Evolutionary conservation across 2,797 vertebrate genomes (phyloP).

Genomic region (Rousettus madagascariensis): DNA sequence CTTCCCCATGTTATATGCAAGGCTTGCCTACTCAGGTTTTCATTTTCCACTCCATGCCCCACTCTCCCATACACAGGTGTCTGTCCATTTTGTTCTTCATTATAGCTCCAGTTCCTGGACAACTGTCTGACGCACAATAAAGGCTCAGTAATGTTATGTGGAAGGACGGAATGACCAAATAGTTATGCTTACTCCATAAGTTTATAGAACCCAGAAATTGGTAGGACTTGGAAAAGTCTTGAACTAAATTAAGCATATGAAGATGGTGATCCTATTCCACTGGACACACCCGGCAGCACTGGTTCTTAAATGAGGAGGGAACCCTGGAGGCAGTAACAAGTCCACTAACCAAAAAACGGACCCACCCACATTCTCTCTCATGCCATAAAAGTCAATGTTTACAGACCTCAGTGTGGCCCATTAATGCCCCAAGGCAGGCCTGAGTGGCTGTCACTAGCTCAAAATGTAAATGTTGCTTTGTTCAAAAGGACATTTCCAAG

Average conservation of each 20-base stretch:
- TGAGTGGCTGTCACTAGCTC: not conserved
- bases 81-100: not conserved
- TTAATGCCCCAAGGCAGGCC: not conserved
- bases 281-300: not conserved
- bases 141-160: not conserved
- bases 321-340: not conserved
- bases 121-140: not conserved
- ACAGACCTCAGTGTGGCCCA: not conserved
- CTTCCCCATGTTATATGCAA: not conserved
- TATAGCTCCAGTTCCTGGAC: not conserved
- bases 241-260: not conserved
- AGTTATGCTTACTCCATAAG: not conserved
- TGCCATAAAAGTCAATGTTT: not conserved
- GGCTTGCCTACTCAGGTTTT: not conserved
- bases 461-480: not conserved
- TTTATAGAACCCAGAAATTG: not conserved
- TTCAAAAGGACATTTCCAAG: not conserved
- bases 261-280: not conserved
- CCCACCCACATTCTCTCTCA: slow-evolving; percentile 17
- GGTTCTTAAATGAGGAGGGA: not conserved
- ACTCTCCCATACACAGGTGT: not conserved
- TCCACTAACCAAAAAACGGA: not conserved
- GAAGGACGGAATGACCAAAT: not conserved
- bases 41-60: not conserved
- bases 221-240: not conserved